Evolutionary conservation across 2,888 invertebrate species (phyloP), one percentile per base, ranked within the genome.

Genomic region (Leptinotarsa haldemani): DNA sequence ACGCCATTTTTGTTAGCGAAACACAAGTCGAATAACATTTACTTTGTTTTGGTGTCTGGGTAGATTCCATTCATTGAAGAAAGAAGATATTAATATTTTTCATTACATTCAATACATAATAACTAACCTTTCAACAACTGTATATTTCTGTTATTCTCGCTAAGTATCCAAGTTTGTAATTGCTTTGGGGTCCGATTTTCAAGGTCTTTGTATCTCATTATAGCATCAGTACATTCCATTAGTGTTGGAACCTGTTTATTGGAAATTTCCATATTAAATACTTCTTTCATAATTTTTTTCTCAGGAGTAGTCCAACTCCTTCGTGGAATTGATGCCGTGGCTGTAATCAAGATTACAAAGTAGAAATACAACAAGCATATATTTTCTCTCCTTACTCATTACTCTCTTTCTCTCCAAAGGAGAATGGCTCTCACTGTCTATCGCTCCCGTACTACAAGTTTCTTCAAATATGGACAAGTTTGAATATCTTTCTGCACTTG

Each of bases 101-200:
- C 53, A 53, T 20, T 50, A 50, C 50, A 50, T 16, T 50, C 15
- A 61, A 61, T 16, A 61, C 25, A 30, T 61, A 61, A 61, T 30
- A 30, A 61, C 16, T 25, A 15, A 30, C 30, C 22, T 25, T 61
- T n/a, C 9, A 25, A 30, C 25, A 61, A 61, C 58, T 61, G 25
- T 4, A 30, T 25, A 15, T 61, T 61, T 30, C 58, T 61, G 2
- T 30, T 61, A 61, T 3, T 61, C 16, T 61, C 58, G 30, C 58
- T 61, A 15, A 61, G 58, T 4, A 61, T n/a, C 58, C 58, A 61
- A 13, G n/a, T 61, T 30, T 61, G 16, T 15, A 61, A 15, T 25
- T 61, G 58, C 58, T 61, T 61, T 61, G 58, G 58, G 9, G 58
- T 61, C 16, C 58, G 58, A 61, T 22, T 61, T 61, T 61, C n/a